Percentiles rank a stretch among this genome's conserved stretches.
These are phyloP conservation scores for Druceiella hillmani DNA, from an alignment of 2,888 invertebrate genomes.

Conservation along the genomic window DNA sequence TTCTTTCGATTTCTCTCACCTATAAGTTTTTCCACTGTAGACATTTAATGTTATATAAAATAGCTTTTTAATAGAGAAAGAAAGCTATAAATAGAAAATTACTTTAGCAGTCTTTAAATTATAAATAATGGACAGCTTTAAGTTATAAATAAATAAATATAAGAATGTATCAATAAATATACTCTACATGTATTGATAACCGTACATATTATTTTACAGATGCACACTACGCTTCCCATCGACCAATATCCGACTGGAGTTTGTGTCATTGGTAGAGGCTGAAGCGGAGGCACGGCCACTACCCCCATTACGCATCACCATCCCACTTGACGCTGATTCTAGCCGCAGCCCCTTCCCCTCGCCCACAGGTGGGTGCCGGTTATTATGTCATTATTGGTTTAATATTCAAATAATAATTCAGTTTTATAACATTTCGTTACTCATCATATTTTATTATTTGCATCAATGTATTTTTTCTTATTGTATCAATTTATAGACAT, in stretches of 20 bases:
- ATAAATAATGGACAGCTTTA: background rate
- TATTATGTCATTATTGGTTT: no score
- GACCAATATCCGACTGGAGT: slow-evolving; percentile 91
- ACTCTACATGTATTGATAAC: background rate
- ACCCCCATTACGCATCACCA: slow-evolving; percentile 79
- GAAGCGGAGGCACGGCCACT: slow-evolving; percentile 45
- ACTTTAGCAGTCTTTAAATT: no score
- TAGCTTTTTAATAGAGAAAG: no score
- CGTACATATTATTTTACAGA: slow-evolving; percentile 50
- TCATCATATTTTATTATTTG: no score
- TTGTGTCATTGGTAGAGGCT: slow-evolving; percentile 84
- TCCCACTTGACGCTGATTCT: slow-evolving; percentile 64
- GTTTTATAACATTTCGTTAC: no score
- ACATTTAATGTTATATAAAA: no score
- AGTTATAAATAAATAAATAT: slow-evolving; percentile 3
- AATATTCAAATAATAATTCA: no score
- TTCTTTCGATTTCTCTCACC: no score
- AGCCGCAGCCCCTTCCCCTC: slow-evolving; percentile 84
- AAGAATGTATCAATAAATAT: slow-evolving; percentile 4
- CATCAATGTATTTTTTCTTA: no score
- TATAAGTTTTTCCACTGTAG: no score
- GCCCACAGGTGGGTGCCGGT: slow-evolving; percentile 64
- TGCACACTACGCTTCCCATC: slow-evolving; percentile 95
- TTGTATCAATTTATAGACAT: no score
- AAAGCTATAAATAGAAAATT: no score